phyloP scores from a whole-genome alignment of 2,797 vertebrate genomes.

The Typhlichthys eigenmanni region DNA sequence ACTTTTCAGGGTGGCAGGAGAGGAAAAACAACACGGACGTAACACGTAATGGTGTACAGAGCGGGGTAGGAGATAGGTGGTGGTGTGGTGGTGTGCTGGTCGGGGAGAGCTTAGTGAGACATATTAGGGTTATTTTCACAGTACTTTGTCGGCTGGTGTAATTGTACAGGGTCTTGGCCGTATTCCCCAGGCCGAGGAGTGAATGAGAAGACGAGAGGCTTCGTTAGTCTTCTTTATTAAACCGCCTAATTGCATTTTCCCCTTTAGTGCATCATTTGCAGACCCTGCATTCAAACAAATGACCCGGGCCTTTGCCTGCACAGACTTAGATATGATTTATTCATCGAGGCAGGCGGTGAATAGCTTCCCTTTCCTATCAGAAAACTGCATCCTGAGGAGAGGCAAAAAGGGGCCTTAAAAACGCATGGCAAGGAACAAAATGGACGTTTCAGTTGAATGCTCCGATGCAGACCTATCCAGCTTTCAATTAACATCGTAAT shows the following conservation, averaged over 20 bases:
- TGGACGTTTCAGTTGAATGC: constrained; percentile 24
- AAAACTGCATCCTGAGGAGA: constrained; percentile 24
- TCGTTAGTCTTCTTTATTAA: constrained; percentile 73
- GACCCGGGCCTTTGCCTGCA: constrained; percentile 55
- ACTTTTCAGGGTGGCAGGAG: constrained; percentile 31
- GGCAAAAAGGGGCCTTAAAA: no score
- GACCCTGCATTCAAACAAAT: constrained; percentile 69
- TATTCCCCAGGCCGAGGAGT: constrained; percentile 56
- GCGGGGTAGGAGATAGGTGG: constrained; percentile 36
- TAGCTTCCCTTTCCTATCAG: constrained; percentile 50
- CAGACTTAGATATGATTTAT: constrained; percentile 72
- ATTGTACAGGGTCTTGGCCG: constrained; percentile 53
- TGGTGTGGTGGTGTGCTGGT: background rate
- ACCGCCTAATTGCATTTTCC: constrained; percentile 74
- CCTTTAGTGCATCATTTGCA: constrained; percentile 73
- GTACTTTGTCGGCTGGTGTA: constrained; percentile 46
- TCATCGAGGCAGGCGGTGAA: constrained; percentile 53
- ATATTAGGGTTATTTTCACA: constrained; percentile 53
- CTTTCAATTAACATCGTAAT: constrained; percentile 27
- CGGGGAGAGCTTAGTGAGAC: constrained; percentile 32
- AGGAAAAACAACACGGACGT: constrained; percentile 12
- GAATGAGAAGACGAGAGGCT: constrained; percentile 39
- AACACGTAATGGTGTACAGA: constrained; percentile 26
- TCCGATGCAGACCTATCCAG: constrained; percentile 6
- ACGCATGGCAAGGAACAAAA: constrained; percentile 34